Conservation (phyloP, 1,140 invertebrate species). For the Drepana arcuata region DNA sequence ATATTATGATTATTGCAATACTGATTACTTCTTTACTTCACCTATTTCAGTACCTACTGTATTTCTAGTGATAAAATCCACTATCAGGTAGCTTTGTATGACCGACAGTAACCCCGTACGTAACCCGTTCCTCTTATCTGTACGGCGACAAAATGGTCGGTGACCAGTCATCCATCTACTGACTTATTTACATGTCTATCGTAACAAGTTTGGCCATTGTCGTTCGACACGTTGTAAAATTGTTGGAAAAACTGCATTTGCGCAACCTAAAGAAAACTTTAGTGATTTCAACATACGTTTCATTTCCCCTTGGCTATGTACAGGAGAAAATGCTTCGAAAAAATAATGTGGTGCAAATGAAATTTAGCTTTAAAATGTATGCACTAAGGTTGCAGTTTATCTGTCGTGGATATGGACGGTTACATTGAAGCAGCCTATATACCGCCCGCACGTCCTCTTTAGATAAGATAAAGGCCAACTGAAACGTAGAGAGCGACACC, state of each 20-base stretch:
- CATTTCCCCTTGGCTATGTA: slow-evolving; percentile 4
- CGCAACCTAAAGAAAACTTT: slow-evolving; percentile 25
- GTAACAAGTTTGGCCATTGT: slow-evolving; percentile 60
- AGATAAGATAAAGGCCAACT: slow-evolving; percentile 67
- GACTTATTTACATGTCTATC: slow-evolving; percentile 65
- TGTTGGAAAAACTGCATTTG: slow-evolving; percentile 43
- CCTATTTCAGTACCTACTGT: too few relatives aligned
- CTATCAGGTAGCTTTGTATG: too few relatives aligned
- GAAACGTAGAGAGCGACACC: slow-evolving; percentile 59
- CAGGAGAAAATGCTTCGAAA: slow-evolving; percentile 40
- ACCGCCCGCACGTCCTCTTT: slow-evolving; percentile 68
- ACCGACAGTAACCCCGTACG: too few relatives aligned
- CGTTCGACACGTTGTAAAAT: slow-evolving; percentile 50
- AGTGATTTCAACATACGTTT: slow-evolving; percentile 1
- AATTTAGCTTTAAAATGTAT: slow-evolving; percentile 5
- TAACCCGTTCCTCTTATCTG: too few relatives aligned
- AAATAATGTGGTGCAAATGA: slow-evolving; percentile 13
- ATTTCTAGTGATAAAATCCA: too few relatives aligned
- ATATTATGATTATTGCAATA: too few relatives aligned
- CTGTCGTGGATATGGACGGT: slow-evolving; percentile 13
- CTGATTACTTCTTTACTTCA: too few relatives aligned
- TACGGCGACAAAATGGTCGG: slow-evolving; percentile 39
- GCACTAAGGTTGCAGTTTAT: slow-evolving; percentile 17
- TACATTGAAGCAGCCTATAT: slow-evolving; percentile 53
- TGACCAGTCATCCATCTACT: slow-evolving; percentile 62